Evolutionary conservation across 2,888 invertebrate genomes (phyloP), one percentile per base, ranked within the genome.

Genomic region (Eustalomyia histrio): DNA sequence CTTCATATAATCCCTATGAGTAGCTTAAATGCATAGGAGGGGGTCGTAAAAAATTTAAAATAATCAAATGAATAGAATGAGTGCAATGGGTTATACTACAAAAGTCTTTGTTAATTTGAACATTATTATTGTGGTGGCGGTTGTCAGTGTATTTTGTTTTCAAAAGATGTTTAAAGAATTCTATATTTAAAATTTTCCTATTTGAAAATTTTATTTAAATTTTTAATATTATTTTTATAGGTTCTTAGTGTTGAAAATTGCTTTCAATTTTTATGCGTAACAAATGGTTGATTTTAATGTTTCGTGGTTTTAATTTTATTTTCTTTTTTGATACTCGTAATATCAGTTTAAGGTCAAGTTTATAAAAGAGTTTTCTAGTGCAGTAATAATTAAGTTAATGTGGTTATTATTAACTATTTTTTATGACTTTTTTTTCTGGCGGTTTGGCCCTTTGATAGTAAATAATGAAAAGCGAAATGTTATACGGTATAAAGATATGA

Each of bases 291-390:
- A n/a, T 39, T 14, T 58, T 57, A n/a, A 24, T 57, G n/a, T 29
- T 60, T 29, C 8, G 52, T 71, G 33, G 18, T 63, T 63, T 57
- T 57, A 29, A 29, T 52, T 29, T n/a, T 52, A 61, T 52, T 71
- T 61, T 18, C n/a, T 75, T 68, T 74, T 43, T 74, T 57, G 16
- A 6, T 6, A 6, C 7, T 29, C 7, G 29, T 4, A 16, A 21
- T 71, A 78, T 57, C 61, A 35, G 69, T 69, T 74, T 75, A 57
- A 71, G 76, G 76, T 81, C 74, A 74, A 69, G 58, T 74, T 78
- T 80, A 16, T 24, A 61, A 17, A 35, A 14, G 16, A 39, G 43
- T 29, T 9, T 43, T 57, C 63, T 58, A 58, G 60, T 68, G 69
- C 57, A 50, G 43, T 57, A 74, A 67, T 63, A 75, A 76, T 78